Evolutionary conservation across 1,140 invertebrate genomes (phyloP).

Genomic region (Pteromalus puparum): DNA sequence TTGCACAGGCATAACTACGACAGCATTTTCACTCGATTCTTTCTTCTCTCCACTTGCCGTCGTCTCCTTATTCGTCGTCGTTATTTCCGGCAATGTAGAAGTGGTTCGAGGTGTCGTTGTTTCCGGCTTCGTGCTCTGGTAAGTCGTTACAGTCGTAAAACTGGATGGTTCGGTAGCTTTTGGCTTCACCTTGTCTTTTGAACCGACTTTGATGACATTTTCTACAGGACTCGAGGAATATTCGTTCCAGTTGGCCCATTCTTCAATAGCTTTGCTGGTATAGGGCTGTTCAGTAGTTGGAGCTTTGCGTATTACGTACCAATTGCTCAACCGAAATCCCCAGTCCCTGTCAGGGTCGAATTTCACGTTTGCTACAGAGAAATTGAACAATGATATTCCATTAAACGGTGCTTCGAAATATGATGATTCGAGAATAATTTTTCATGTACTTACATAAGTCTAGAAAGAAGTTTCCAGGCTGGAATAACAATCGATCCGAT

Average conservation of each 20-base stretch:
- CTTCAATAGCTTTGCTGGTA: background rate
- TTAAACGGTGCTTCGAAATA: too few relatives aligned
- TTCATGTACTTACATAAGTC: slow-evolving; percentile 59
- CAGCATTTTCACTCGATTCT: background rate
- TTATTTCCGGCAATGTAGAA: background rate
- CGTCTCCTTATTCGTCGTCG: background rate
- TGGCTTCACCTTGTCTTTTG: background rate
- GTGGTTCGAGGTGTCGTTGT: background rate
- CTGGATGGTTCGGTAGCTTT: background rate
- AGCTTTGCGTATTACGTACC: slow-evolving; percentile 64
- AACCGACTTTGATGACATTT: background rate
- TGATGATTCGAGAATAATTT: background rate
- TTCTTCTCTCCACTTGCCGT: background rate
- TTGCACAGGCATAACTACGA: background rate
- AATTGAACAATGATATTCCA: background rate
- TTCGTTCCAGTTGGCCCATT: background rate
- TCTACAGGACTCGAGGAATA: background rate
- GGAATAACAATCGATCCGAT: background rate
- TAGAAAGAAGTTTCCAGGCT: slow-evolving; percentile 53
- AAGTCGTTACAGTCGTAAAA: too few relatives aligned
- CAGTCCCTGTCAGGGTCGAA: slow-evolving; percentile 64
- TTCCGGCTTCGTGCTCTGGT: background rate
- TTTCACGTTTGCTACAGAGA: slow-evolving; percentile 55
- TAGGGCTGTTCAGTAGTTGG: background rate
- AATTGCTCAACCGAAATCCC: slow-evolving; percentile 64